These are phyloP conservation scores for Lagenorhynchus albirostris DNA, from an alignment of 2,113 vertebrate species.

Conservation along the genomic window DNA sequence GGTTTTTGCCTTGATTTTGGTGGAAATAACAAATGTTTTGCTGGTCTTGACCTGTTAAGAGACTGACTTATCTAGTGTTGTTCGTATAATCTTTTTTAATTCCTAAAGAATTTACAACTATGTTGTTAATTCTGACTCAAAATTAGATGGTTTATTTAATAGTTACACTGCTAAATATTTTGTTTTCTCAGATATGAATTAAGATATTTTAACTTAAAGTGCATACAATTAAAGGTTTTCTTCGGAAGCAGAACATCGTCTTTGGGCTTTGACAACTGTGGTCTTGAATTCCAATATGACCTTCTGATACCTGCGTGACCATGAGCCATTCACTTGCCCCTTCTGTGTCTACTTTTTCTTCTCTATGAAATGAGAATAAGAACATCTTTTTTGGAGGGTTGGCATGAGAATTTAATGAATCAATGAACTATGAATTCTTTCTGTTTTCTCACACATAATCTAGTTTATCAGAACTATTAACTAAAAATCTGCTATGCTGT, in stretches of 20 bases:
- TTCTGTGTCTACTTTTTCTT: neutral
- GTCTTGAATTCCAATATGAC: neutral
- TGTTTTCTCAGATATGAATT: neutral
- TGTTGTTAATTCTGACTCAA: neutral
- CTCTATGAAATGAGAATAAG: neutral
- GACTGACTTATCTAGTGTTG: neutral
- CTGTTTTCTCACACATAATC: neutral
- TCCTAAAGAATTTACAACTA: neutral
- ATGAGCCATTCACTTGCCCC: fast-evolving
- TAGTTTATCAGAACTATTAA: constrained; percentile 10
- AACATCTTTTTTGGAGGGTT: neutral
- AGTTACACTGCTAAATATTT: neutral
- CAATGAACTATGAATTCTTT: neutral
- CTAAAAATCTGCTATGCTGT: constrained; percentile 5
- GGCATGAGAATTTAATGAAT: neutral
- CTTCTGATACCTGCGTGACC: neutral
- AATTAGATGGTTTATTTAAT: neutral
- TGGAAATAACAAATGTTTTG: neutral
- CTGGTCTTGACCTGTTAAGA: neutral
- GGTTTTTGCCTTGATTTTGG: neutral
- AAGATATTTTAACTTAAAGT: neutral
- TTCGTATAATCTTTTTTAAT: neutral
- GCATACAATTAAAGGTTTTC: neutral
- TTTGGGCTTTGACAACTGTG: neutral
- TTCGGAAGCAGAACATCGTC: neutral